These are phyloP conservation scores for Plestiodon gilberti DNA, from an alignment of 2,113 vertebrate species.

Conservation along the genomic window DNA sequence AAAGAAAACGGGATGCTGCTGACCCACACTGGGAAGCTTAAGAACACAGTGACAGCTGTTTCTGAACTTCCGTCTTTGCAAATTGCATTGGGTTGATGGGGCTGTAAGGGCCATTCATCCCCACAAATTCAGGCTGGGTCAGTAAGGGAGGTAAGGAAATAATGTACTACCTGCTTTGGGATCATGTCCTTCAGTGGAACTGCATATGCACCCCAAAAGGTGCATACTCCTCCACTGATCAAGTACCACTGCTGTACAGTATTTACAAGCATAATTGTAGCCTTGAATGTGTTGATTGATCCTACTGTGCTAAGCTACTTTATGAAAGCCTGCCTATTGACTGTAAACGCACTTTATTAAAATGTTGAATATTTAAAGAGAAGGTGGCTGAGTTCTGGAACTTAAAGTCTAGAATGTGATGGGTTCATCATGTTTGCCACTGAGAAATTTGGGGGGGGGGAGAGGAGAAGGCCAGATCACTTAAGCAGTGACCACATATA, in stretches of 20 bases:
- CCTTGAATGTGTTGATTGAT: neutral
- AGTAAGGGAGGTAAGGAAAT: neutral
- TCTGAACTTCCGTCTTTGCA: neutral
- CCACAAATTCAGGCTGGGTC: neutral
- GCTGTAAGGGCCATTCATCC: neutral
- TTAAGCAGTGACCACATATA: neutral
- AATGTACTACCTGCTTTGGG: neutral
- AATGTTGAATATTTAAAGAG: neutral
- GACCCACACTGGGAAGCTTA: neutral
- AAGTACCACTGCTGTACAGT: neutral
- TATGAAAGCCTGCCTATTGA: neutral
- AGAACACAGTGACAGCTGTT: neutral
- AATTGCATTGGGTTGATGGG: neutral
- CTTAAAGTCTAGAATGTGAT: neutral
- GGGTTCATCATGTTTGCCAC: neutral
- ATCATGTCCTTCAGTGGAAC: neutral
- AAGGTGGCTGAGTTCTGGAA: neutral
- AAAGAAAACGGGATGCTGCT: neutral
- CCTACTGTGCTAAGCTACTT: neutral
- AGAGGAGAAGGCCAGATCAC: neutral
- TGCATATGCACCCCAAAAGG: no score
- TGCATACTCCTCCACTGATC: neutral
- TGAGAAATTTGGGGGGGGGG: neutral
- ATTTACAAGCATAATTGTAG: neutral
- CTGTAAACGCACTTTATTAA: neutral